phyloP scores from a whole-genome alignment of 2,888 invertebrate species.

The Galerucella pusilla region DNA sequence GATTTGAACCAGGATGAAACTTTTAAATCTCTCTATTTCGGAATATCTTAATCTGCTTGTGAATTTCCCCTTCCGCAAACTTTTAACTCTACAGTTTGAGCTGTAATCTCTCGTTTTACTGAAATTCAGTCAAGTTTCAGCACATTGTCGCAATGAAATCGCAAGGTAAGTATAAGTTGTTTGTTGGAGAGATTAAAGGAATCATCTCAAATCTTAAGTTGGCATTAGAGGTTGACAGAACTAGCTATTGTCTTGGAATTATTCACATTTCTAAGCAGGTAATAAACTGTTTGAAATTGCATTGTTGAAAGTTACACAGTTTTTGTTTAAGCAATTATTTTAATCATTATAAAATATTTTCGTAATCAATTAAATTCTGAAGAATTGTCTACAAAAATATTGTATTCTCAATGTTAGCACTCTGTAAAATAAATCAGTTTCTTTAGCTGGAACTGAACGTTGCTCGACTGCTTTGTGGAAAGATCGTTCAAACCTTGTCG shows the following conservation, averaged over 20 bases:
- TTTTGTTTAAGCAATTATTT: not conserved
- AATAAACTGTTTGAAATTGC: not conserved
- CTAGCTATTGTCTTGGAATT: not conserved
- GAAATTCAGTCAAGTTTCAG: constrained; percentile 41
- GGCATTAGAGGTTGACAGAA: constrained; percentile 23
- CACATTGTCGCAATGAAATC: constrained; percentile 42
- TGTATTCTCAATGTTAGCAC: too few relatives aligned
- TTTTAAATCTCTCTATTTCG: not conserved
- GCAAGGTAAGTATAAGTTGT: constrained; percentile 39
- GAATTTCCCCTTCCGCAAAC: constrained; percentile 22
- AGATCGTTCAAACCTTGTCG: too few relatives aligned
- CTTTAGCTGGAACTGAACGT: too few relatives aligned
- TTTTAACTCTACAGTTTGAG: constrained; percentile 30
- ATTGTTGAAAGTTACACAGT: not conserved
- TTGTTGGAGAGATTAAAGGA: constrained; percentile 42
- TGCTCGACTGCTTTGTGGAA: too few relatives aligned
- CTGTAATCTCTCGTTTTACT: constrained; percentile 38
- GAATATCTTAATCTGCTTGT: not conserved
- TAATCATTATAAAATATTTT: too few relatives aligned
- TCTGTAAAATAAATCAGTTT: too few relatives aligned
- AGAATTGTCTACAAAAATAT: too few relatives aligned
- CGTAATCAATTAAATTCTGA: too few relatives aligned
- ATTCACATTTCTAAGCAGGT: not conserved
- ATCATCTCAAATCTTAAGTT: constrained; percentile 32
- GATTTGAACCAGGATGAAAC: too few relatives aligned